These are phyloP conservation scores for Callosobruchus maculatus DNA, from an alignment of 2,888 invertebrate species.

Conservation along the genomic window DNA sequence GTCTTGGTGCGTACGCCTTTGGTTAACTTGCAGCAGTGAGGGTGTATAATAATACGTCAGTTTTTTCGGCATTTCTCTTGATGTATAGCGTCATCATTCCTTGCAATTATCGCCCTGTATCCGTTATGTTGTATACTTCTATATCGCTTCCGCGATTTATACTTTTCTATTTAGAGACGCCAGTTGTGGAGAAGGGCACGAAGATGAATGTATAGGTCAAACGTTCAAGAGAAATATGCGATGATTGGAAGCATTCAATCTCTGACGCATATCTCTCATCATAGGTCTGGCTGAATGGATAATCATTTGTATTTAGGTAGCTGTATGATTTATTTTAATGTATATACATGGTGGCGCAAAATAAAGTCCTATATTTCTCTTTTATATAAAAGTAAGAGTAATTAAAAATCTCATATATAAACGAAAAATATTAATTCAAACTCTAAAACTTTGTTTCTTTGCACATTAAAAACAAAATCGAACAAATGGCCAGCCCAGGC, in stretches of 20 bases:
- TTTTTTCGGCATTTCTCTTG: conserved; percentile 4
- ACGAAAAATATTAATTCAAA: too few species aligned
- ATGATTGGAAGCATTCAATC: not conserved
- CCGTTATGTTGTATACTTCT: not conserved
- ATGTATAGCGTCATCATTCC: not conserved
- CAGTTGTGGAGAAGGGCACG: not conserved
- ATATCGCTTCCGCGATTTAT: not conserved
- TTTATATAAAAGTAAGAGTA: too few species aligned
- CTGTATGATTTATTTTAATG: too few species aligned
- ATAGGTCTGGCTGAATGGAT: too few species aligned
- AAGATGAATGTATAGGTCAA: not conserved
- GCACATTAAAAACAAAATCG: too few species aligned
- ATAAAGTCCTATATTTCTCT: too few species aligned
- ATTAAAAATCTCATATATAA: too few species aligned
- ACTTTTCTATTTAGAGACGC: not conserved
- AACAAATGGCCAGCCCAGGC: too few species aligned
- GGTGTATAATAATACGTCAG: conserved; percentile 15
- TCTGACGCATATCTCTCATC: not conserved
- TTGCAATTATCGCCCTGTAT: not conserved
- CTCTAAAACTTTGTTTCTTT: too few species aligned
- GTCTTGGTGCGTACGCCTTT: not conserved
- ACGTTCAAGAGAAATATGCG: not conserved
- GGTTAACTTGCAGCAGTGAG: conserved; percentile 1
- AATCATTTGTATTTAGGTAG: too few species aligned
- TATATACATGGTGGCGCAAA: too few species aligned